phyloP scores from a whole-genome alignment of 2,113 vertebrate species.

The Ciconia boyciana region DNA sequence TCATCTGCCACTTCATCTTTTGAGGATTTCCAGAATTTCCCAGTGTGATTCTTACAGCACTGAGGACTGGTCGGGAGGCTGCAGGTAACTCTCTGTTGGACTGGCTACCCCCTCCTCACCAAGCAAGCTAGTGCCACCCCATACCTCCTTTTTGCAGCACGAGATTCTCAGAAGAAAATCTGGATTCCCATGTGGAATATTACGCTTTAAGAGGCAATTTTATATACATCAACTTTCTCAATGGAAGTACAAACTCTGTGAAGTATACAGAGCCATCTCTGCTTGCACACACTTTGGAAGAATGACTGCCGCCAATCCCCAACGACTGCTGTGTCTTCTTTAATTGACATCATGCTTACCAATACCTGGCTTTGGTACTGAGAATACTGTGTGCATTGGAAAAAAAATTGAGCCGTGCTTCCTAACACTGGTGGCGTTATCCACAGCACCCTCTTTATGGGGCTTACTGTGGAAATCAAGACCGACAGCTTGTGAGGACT shows the following conservation, averaged over 20 bases:
- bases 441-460: not conserved
- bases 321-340: not conserved
- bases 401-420: not conserved
- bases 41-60: not conserved
- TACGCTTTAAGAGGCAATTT: not conserved
- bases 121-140: not conserved
- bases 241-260: not conserved
- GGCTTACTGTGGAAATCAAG: not conserved
- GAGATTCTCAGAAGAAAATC: not conserved
- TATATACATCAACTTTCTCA: not conserved
- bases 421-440: not conserved
- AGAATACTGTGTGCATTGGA: not conserved
- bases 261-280: not conserved
- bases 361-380: not conserved
- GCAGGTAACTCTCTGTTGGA: accelerated
- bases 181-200: not conserved
- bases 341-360: not conserved
- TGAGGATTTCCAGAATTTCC: not conserved
- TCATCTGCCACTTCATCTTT: not conserved
- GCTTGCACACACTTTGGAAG: accelerated
- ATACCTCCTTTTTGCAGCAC: not conserved
- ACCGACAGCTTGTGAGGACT: not conserved
- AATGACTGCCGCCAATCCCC: not conserved
- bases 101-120: not conserved
- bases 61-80: not conserved